A percentile compares a stretch with the other conserved stretches of the same genome.
Conservation (phyloP, 2,113 vertebrate species). For the Rhombomys opimus region DNA sequence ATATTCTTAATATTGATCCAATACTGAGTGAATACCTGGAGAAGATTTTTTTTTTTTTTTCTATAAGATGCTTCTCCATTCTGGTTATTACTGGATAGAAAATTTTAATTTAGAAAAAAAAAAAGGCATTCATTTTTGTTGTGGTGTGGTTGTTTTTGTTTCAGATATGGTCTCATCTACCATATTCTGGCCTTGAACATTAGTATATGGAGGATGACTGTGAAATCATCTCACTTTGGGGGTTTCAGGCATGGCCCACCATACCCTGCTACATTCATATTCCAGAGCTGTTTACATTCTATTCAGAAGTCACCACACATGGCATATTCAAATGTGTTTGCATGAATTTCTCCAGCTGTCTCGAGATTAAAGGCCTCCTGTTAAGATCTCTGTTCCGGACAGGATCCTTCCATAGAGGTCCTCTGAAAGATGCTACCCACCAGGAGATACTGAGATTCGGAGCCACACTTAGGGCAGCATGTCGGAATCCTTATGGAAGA, state of each 20-base stretch:
- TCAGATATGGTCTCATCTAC: neutral
- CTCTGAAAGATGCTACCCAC: too few relatives aligned
- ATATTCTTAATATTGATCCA: neutral
- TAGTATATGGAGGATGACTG: too few relatives aligned
- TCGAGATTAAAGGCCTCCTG: neutral
- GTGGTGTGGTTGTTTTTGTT: neutral
- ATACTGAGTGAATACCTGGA: neutral
- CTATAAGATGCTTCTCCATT: neutral
- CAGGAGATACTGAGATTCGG: too few relatives aligned
- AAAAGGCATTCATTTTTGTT: neutral
- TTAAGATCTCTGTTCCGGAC: neutral
- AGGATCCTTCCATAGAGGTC: too few relatives aligned
- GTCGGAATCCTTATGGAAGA: too few relatives aligned
- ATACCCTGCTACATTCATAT: neutral
- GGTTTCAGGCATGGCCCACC: neutral
- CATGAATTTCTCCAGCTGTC: neutral
- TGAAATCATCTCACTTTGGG: neutral
- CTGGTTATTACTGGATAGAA: neutral
- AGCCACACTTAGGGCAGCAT: too few relatives aligned
- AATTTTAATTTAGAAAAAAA: neutral
- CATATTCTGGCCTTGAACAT: neutral
- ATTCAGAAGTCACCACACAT: neutral
- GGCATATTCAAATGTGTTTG: neutral
- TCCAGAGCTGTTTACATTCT: neutral
- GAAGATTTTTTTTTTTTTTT: neutral